phyloP scores from a whole-genome alignment of 1,140 invertebrate species.

The Acromyrmex heyeri region DNA sequence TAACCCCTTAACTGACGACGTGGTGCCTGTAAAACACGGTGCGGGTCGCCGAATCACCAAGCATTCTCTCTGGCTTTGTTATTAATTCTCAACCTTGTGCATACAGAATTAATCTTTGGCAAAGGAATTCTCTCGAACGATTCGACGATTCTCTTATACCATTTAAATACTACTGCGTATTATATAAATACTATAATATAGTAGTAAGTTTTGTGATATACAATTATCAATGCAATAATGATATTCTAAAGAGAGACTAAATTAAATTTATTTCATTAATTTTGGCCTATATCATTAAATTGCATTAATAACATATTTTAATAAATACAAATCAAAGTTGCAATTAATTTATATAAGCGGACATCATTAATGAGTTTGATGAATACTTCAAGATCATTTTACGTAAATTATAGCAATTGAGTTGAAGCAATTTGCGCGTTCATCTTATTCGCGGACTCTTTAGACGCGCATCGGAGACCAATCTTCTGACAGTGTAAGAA shows the following conservation, averaged over 20 bases:
- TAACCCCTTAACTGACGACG: conserved; percentile 63
- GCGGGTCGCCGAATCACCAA: conserved; percentile 55
- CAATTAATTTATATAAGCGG: conserved; percentile 21
- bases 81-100: conserved; percentile 60
- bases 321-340: background rate
- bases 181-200: background rate
- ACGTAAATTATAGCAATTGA: conserved; percentile 27
- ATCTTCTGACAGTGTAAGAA: conserved; percentile 30
- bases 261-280: conserved; percentile 4
- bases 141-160: conserved; percentile 3
- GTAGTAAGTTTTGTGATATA: background rate
- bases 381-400: conserved; percentile 15
- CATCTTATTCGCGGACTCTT: conserved; percentile 7
- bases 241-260: background rate
- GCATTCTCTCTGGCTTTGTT: conserved; percentile 54
- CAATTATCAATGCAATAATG: background rate
- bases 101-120: conserved; percentile 37
- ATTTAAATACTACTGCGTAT: background rate
- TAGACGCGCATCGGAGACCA: conserved; percentile 10
- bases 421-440: conserved; percentile 37
- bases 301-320: background rate
- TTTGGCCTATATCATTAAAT: background rate
- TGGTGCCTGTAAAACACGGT: conserved; percentile 60
- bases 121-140: conserved; percentile 25
- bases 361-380: conserved; percentile 10